Percentiles rank a stretch among this genome's conserved stretches.
Conservation (phyloP, 2,888 invertebrate species). For the Eristalis arbustorum region DNA sequence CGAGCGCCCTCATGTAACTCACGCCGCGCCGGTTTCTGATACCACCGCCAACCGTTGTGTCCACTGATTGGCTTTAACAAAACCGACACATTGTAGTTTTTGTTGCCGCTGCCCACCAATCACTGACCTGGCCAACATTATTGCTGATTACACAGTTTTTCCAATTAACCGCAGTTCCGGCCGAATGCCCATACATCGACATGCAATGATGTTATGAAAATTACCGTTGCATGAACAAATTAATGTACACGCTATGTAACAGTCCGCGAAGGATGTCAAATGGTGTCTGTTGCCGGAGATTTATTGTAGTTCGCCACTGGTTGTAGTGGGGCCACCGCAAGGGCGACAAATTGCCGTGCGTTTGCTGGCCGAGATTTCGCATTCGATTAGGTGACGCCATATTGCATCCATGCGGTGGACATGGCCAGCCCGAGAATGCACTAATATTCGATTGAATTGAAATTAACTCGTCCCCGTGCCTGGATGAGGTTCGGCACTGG, state of each 20-base stretch:
- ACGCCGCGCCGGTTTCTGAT: not conserved
- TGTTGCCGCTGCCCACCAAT: not conserved
- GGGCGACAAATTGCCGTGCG: slow-evolving; percentile 27
- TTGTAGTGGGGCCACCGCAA: not conserved
- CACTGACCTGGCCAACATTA: not conserved
- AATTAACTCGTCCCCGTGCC: slow-evolving; percentile 40
- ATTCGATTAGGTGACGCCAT: slow-evolving; percentile 49
- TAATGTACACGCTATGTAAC: slow-evolving; percentile 11
- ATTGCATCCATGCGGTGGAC: slow-evolving; percentile 8
- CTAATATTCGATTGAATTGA: slow-evolving; percentile 49
- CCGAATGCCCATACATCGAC: slow-evolving; percentile 38
- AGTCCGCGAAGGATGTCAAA: slow-evolving; percentile 30
- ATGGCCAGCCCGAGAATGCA: not conserved
- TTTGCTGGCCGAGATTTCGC: slow-evolving; percentile 48
- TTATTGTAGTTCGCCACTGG: slow-evolving; percentile 11
- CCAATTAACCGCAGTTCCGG: slow-evolving; percentile 42
- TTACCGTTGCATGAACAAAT: slow-evolving; percentile 28
- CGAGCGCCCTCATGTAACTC: not conserved
- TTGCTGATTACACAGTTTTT: slow-evolving; percentile 4
- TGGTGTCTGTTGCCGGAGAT: slow-evolving; percentile 11
- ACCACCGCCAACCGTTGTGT: not conserved
- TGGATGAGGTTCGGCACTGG: slow-evolving; percentile 24
- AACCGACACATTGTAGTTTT: not conserved
- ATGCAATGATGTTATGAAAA: slow-evolving; percentile 42
- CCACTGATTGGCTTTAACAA: not conserved